These are phyloP conservation scores for Panzeria rudis DNA, from an alignment of 2,888 invertebrate species.

Conservation along the genomic window DNA sequence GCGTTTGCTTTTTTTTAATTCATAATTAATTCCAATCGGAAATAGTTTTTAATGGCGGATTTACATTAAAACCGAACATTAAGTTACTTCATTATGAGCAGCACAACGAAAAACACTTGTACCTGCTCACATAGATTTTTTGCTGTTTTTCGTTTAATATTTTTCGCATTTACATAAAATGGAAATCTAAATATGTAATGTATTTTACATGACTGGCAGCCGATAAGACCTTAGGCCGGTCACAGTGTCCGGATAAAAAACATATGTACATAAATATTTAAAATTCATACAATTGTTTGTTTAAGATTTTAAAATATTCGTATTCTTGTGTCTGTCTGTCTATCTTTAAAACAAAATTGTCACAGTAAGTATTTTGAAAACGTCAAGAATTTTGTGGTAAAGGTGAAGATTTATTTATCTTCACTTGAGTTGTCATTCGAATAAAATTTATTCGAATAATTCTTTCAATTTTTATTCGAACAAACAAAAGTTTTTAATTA, in stretches of 20 bases:
- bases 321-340: too few species aligned
- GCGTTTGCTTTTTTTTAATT: conserved; percentile 48
- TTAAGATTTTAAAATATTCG: not conserved
- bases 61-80: conserved; percentile 61
- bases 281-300: too few species aligned
- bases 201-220: conserved; percentile 22
- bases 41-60: conserved; percentile 74
- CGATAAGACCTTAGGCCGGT: not conserved
- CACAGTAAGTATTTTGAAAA: too few species aligned
- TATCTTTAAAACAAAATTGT: too few species aligned
- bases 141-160: conserved; percentile 8
- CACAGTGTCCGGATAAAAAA: not conserved
- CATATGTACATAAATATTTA: not conserved
- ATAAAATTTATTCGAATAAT: too few species aligned
- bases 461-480: too few species aligned
- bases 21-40: conserved; percentile 76
- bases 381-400: too few species aligned
- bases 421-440: too few species aligned
- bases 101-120: conserved; percentile 37
- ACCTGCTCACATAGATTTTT: conserved; percentile 16
- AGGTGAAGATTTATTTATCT: too few species aligned
- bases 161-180: conserved; percentile 44
- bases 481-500: too few species aligned
- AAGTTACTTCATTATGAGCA: conserved; percentile 33
- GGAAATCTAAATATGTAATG: conserved; percentile 25